These are phyloP conservation scores for Megalurothrips usitatus DNA, from an alignment of 2,888 invertebrate genomes.

Conservation along the genomic window DNA sequence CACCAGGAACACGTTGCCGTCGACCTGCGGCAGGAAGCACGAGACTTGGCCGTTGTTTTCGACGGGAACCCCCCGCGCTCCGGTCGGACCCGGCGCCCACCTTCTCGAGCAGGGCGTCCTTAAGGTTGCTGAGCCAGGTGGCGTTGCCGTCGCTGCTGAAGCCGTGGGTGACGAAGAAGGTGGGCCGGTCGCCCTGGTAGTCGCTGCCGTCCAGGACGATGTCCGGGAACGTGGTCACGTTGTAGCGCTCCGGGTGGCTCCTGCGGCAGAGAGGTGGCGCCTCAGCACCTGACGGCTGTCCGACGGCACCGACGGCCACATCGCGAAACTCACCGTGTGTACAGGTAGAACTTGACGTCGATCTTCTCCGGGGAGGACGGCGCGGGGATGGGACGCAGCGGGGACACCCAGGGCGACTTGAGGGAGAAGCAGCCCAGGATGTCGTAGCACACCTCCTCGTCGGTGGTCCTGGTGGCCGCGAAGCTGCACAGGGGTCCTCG, in stretches of 20 bases:
- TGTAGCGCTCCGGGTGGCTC: conserved; percentile 33
- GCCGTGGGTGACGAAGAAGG: conserved; percentile 60
- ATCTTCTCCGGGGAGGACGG: conserved; percentile 44
- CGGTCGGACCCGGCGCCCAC: conserved; percentile 43
- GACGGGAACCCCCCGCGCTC: neutral
- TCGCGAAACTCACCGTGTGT: conserved; percentile 41
- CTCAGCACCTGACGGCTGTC: neutral
- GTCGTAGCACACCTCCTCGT: conserved; percentile 42
- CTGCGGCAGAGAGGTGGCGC: conserved; percentile 27
- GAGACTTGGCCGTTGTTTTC: too few species aligned
- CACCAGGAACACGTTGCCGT: conserved; percentile 59
- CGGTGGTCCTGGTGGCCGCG: neutral
- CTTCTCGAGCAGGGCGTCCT: conserved; percentile 54
- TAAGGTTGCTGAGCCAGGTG: conserved; percentile 58
- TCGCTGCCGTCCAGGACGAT: conserved; percentile 53
- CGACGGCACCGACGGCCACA: neutral
- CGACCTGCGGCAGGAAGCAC: conserved; percentile 47
- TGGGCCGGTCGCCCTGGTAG: conserved; percentile 46
- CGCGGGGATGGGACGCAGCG: conserved; percentile 43
- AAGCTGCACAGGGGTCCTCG: neutral
- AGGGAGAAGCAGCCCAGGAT: conserved; percentile 46
- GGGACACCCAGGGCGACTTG: conserved; percentile 44
- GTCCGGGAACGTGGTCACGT: conserved; percentile 38
- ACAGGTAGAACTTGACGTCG: conserved; percentile 43
- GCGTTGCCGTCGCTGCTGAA: conserved; percentile 58